Evolutionary conservation across 2,797 vertebrate genomes (phyloP).

Genomic region (Rallus crepitans): DNA sequence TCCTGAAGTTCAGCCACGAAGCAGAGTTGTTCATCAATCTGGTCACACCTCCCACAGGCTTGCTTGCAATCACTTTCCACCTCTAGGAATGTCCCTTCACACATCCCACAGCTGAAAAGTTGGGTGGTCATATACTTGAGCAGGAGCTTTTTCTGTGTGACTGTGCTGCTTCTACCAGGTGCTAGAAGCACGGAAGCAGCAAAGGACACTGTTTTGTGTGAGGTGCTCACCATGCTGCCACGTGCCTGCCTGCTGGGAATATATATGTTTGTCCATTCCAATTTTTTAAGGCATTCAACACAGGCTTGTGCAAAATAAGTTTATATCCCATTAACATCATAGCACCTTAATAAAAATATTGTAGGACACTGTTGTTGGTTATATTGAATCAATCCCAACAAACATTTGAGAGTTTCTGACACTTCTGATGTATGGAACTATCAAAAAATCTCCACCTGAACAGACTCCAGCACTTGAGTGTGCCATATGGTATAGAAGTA

Average conservation of each 20-base stretch:
- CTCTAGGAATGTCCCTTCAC: background rate
- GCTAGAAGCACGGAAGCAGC: background rate
- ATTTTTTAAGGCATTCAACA: background rate
- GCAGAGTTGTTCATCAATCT: background rate
- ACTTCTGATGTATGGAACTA: background rate
- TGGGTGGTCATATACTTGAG: background rate
- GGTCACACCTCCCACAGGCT: background rate
- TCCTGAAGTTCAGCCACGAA: background rate
- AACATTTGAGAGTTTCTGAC: background rate
- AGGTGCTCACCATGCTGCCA: background rate
- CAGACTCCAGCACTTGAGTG: background rate
- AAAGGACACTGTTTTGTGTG: background rate
- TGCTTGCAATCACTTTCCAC: background rate
- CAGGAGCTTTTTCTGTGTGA: background rate
- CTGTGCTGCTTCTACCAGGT: background rate
- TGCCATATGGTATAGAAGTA: background rate
- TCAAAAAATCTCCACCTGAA: constrained; percentile 8
- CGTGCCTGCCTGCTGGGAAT: fast-evolving
- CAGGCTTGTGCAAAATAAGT: background rate
- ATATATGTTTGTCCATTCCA: fast-evolving
- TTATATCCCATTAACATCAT: background rate
- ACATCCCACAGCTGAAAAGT: background rate
- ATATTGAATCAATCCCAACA: background rate
- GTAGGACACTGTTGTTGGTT: background rate
- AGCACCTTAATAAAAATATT: background rate